A percentile compares a stretch with the other conserved stretches of the same genome.
Evolutionary conservation across 2,888 invertebrate species (phyloP).

Genomic region (Seladonia tumulorum): DNA sequence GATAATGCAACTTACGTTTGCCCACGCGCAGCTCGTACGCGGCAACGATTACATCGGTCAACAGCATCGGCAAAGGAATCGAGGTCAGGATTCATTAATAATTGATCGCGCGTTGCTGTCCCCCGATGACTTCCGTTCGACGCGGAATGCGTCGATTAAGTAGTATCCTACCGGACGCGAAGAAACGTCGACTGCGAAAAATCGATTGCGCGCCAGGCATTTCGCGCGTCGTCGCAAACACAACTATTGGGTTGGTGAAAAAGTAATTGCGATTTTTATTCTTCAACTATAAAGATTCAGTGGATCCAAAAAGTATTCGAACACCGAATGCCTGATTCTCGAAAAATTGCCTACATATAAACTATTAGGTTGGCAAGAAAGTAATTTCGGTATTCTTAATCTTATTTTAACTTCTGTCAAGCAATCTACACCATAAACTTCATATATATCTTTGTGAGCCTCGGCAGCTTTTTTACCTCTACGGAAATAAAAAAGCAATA

Average conservation of each 20-base stretch:
- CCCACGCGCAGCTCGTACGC: background rate
- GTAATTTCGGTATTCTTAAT: too few relatives aligned
- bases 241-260: background rate
- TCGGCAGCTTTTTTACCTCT: too few relatives aligned
- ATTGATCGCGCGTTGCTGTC: constrained; percentile 64
- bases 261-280: background rate
- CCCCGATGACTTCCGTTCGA: constrained; percentile 62
- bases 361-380: too few relatives aligned
- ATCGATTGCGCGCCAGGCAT: background rate
- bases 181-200: constrained; percentile 6
- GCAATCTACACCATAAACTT: too few relatives aligned
- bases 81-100: constrained; percentile 68
- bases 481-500: too few relatives aligned
- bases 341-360: background rate
- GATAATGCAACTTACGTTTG: background rate
- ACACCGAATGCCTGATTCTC: background rate
- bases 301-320: background rate
- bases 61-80: constrained; percentile 41
- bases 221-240: background rate
- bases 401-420: too few relatives aligned
- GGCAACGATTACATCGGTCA: constrained; percentile 25
- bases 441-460: too few relatives aligned
- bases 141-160: constrained; percentile 52
- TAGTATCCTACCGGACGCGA: constrained; percentile 20
- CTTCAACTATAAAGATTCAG: background rate